Base-by-base conservation (phyloP, 2,797 vertebrate species). In the Allobates femoralis region DNA sequence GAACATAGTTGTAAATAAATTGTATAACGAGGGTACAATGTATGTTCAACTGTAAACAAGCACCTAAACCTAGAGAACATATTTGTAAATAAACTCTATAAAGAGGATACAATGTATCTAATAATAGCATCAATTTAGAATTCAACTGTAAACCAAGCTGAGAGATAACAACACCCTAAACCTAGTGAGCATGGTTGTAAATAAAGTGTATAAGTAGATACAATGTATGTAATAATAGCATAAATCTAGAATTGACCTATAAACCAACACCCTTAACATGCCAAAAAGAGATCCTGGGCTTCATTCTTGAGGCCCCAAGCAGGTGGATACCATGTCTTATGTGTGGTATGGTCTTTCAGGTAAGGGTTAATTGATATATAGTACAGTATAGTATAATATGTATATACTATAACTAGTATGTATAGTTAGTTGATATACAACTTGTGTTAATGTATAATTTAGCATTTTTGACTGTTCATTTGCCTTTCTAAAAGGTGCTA, bases 381-480 rank as follows among this genome's bases (percentile, higher is more conserved):
- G 34, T 41, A 4, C 67, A 19, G 50, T 28, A 55, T 28, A 69
- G 28, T 16, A 55, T 5, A 19, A n/a, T n/a, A n/a, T n/a, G n/a
- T n/a, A n/a, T n/a, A n/a, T n/a, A n/a, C n/a, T n/a, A n/a, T n/a
- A n/a, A n/a, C n/a, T n/a, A n/a, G n/a, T n/a, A n/a, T n/a, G n/a
- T n/a, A n/a, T n/a, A n/a, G n/a, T n/a, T n/a, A n/a, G n/a, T n/a
- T n/a, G n/a, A n/a, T n/a, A n/a, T n/a, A n/a, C n/a, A 28, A 69
- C 46, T 53, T 81, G 79, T 55, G 30, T 34, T 56, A 71, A 82
- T 37, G 21, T 56, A 82, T 82, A 37, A 82, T 56, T 82, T 71
- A 82, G 64, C 66, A 71, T 66, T 55, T 81, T 82, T 37, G 51
- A 19, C 30, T 71, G 53, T 12, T 78, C 32, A 23, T n/a, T 56